A percentile compares a stretch with the other conserved stretches of the same genome.
These are phyloP conservation scores for Stercorarius parasiticus DNA, from an alignment of 2,113 vertebrate species.

Conservation along the genomic window DNA sequence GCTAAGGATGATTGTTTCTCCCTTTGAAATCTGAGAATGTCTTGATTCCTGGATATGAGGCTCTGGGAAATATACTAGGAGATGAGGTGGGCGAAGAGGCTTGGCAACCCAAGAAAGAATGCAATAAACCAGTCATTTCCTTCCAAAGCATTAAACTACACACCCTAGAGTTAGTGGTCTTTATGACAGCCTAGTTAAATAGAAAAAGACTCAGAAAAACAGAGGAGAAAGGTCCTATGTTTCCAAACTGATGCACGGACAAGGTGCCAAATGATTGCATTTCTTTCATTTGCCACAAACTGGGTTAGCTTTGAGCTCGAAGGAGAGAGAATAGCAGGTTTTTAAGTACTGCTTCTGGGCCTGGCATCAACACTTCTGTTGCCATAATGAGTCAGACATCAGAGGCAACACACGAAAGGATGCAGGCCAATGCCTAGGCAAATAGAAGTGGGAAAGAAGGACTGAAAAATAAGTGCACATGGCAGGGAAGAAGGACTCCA, in stretches of 20 bases:
- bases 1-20: not conserved
- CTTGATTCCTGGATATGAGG: not conserved
- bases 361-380: constrained; percentile 26
- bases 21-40: not conserved
- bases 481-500: not conserved
- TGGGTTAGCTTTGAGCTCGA: constrained; percentile 48
- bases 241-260: not conserved
- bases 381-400: constrained; percentile 55
- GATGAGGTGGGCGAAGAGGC: not conserved
- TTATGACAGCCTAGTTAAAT: not conserved
- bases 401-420: constrained; percentile 38
- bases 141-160: not conserved
- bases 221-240: not conserved
- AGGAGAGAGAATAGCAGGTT: constrained; percentile 48
- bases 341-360: constrained; percentile 55
- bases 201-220: not conserved
- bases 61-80: not conserved
- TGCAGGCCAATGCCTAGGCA: constrained; percentile 25
- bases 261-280: constrained; percentile 21
- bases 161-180: not conserved
- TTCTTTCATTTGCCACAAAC: constrained; percentile 43
- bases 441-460: not conserved
- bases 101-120: not conserved
- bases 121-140: not conserved
- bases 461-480: not conserved